Base-by-base conservation (phyloP, 2,113 vertebrate genomes). In the Percina caprodes region DNA sequence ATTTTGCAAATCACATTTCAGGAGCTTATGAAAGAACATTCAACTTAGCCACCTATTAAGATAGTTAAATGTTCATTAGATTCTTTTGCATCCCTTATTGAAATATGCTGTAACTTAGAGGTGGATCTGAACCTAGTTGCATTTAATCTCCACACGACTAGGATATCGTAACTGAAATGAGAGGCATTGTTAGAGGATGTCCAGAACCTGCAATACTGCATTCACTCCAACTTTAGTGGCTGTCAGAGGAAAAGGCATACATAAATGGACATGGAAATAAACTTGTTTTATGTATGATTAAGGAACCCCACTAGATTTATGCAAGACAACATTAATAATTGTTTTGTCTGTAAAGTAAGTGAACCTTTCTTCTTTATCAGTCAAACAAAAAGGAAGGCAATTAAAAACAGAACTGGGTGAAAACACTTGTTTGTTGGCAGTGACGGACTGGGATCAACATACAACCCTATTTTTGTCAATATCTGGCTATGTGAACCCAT, bases 1-100 rank as follows among this genome's bases (percentile, higher is more conserved):
- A 77, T 85, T 76, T 82, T 68, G 35, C n/a, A 76, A 89, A 84
- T 87, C 73, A 85, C 84, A 88, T 70, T 83, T 83, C 56, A 84
- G 26, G 85, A 81, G 58, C 19, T 9, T 74, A 69, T 75, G 71
- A 80, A 87, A 68, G 30, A 84, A 80, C 68, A 77, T 74, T 80
- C 15, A 79, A 46, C 42, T 74, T 54, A 56, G 42, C 69, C 60
- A 61, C 14, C 9, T 26, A 56, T 63, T 84, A 69, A 77, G 74
- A 86, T 67, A 85, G 72, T 69, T 69, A 30, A 80, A 75, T 48
- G 24, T 49, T 60, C 24, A 75, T 74, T 48, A 72, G 76, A 85
- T 76, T 65, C 13, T 68, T 80, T 62, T 51, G 46, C 23, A 24
- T 10, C 54, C 26, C 48, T 33, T 55, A 19, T 71, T 78, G 12